Evolutionary conservation across 2,888 invertebrate genomes (phyloP).

Genomic region (Didymodactylos carnosus): DNA sequence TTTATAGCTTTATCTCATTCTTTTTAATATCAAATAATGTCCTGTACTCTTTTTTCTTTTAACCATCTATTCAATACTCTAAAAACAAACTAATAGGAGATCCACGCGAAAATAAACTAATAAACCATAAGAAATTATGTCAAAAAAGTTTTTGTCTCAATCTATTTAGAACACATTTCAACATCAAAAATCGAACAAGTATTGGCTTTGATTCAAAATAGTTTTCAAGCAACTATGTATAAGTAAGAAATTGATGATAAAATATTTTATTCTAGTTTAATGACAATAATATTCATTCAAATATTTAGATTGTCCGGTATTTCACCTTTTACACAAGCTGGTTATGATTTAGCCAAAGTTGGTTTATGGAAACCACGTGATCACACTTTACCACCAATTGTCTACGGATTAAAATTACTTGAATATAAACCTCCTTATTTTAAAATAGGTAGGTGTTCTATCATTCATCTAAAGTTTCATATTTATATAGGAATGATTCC

Average conservation of each 20-base stretch:
- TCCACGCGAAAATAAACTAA: no score
- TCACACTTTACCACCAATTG: neutral
- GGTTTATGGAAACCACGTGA: neutral
- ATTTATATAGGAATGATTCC: neutral
- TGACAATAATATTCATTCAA: neutral
- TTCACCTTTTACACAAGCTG: neutral
- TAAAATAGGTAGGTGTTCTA: no score
- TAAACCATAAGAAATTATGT: no score
- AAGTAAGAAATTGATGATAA: neutral
- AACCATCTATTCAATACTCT: no score
- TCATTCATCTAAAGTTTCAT: no score
- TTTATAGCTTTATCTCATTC: no score
- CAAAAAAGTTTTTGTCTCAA: neutral
- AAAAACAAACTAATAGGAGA: no score
- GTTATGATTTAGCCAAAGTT: neutral
- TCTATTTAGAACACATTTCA: neutral
- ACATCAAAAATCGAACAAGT: neutral
- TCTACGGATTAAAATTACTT: neutral
- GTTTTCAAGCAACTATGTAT: neutral
- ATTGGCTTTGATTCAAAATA: neutral
- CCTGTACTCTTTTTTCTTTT: no score
- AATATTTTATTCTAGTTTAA: neutral
- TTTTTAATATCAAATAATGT: no score
- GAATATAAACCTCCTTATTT: neutral
- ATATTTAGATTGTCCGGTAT: neutral